A percentile compares a stretch with the other conserved stretches of the same genome.
phyloP scores from a whole-genome alignment of 2,113 vertebrate genomes.

The Cynocephalus volans region DNA sequence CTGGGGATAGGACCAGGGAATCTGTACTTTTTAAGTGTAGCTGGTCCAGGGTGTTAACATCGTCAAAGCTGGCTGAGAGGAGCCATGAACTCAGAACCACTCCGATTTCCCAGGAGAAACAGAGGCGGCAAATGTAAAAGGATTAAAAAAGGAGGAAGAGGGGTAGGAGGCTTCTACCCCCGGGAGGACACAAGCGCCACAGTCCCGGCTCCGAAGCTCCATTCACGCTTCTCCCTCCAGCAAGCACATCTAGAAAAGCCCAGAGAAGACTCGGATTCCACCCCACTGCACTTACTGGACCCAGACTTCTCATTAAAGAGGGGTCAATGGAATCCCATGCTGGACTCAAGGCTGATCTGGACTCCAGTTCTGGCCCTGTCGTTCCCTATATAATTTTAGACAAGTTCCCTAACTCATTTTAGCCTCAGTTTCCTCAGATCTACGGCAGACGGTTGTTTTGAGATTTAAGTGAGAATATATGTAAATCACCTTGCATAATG shows the following conservation, averaged over 20 bases:
- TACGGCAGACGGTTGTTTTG: neutral
- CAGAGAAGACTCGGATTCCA: neutral
- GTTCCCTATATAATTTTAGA: neutral
- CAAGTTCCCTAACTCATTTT: neutral
- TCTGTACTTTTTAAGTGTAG: conserved; percentile 23
- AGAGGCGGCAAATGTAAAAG: neutral
- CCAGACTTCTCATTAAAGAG: neutral
- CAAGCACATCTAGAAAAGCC: neutral
- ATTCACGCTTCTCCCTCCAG: neutral
- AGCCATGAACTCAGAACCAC: conserved; percentile 28
- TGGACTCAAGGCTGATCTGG: neutral
- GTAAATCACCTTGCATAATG: neutral
- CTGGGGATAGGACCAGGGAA: neutral
- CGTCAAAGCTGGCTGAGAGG: neutral
- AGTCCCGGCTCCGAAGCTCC: neutral
- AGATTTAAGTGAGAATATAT: neutral
- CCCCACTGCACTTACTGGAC: neutral
- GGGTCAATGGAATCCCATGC: neutral
- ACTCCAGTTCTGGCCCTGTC: neutral
- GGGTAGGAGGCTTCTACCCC: neutral
- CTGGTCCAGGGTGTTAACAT: neutral
- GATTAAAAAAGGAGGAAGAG: neutral
- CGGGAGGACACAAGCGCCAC: neutral
- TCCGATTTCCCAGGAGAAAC: conserved; percentile 31
- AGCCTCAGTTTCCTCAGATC: neutral